Base-by-base conservation (phyloP, 2,797 vertebrate genomes). In the Calcarius lapponicus region DNA sequence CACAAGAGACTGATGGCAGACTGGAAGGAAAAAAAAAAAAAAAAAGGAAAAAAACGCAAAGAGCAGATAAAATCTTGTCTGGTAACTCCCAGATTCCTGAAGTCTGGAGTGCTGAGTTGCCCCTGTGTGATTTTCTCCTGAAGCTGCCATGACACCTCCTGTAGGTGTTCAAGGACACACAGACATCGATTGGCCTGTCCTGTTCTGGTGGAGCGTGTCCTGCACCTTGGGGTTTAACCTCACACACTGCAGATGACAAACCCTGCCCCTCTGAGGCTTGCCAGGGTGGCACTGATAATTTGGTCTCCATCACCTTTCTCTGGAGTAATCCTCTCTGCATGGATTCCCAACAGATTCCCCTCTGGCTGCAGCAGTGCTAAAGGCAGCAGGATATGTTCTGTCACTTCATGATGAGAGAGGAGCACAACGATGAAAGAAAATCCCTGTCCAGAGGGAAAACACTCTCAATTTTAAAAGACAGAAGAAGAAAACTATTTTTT, bases 261-360 rank as follows among this genome's bases (percentile, higher is more conserved):
- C 2, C 1, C 50, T 78, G 80, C 29, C 34, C 34, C 4, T 3
- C 53, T 36, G 42, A 29, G 38, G 8, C 34, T 73, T 73, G 64
- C 40, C 2, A 0, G 6, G 13, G 10, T 32, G 16, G 25, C 51
- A 26, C 4, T 1, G 0, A 6, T 32, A 36, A 32, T 19, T 17
- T 40, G 21, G 3, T 25, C 38, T 25, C 51, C 47, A 31, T 6
- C 42, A 36, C 22, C 31, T 61, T 65, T 42, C 50, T 24, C 19
- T 42, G 40, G 67, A 26, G 4, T 17, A 25, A 31, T 38, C 24
- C 32, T 50, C 65, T 70, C 45, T 54, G 38, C 58, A 17, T 0
- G 1, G 36, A 19, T 6, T 89, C 65, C 58, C 20, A 24, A 5
- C 36, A 70, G 29, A 42, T 34, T 36, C 24, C 47, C 11, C 28